These are phyloP conservation scores for Nestor notabilis DNA, from an alignment of 2,113 vertebrate genomes.

Conservation along the genomic window DNA sequence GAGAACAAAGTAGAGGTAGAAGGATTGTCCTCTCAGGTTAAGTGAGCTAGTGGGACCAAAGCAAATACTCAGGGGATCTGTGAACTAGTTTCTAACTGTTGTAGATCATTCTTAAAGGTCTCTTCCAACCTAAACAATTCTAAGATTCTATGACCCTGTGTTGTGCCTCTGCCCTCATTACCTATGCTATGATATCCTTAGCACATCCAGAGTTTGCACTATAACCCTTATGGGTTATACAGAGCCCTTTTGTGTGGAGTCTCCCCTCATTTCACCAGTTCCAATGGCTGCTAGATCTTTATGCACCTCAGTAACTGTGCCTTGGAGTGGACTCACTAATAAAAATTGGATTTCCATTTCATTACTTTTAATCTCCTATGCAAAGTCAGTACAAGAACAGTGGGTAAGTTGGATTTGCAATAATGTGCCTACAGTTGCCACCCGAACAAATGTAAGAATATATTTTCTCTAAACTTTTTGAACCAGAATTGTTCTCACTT, in stretches of 20 bases:
- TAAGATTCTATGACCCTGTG: neutral
- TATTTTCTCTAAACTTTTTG: conserved; percentile 26
- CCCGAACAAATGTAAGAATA: conserved; percentile 21
- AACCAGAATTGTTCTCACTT: neutral
- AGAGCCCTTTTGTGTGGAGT: neutral
- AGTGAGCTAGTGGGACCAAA: neutral
- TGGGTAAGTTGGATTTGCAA: neutral
- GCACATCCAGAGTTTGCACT: neutral
- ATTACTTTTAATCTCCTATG: neutral
- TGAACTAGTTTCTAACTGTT: neutral
- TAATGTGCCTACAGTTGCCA: conserved; percentile 9
- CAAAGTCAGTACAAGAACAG: neutral
- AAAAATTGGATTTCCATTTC: conserved; percentile 42
- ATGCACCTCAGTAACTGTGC: neutral
- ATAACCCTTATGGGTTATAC: neutral
- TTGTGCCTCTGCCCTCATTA: neutral
- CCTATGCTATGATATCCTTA: neutral
- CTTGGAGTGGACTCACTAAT: neutral
- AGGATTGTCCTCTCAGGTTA: neutral
- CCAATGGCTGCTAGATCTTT: neutral
- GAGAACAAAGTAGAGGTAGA: neutral
- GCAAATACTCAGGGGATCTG: neutral
- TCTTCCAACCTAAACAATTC: no score
- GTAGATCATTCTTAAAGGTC: neutral
- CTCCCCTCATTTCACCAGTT: neutral